phyloP scores from a whole-genome alignment of 2,888 invertebrate species.

The Drosophila acutilabella region DNA sequence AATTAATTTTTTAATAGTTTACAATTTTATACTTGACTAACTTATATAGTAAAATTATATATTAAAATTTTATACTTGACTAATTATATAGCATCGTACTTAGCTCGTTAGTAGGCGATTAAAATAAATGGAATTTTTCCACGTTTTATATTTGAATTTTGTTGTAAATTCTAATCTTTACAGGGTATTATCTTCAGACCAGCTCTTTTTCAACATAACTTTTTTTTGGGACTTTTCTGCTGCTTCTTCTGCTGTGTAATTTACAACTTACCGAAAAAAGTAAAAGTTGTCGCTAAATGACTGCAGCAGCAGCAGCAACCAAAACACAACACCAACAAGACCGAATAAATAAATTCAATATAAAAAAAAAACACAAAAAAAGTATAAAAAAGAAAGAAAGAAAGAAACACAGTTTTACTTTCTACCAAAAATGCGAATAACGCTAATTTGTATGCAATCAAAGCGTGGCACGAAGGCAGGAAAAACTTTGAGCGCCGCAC shows the following conservation, averaged over 20 bases:
- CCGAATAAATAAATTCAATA: slow-evolving; percentile 71
- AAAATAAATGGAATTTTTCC: no score
- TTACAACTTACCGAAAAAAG: slow-evolving; percentile 74
- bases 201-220: neutral
- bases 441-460: slow-evolving; percentile 77
- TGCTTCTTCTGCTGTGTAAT: slow-evolving; percentile 41
- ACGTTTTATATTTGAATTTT: no score
- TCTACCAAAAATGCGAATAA: slow-evolving; percentile 79
- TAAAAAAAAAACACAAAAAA: slow-evolving; percentile 15
- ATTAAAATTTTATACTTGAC: no score
- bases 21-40: no score
- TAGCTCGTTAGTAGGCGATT: no score
- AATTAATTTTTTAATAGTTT: no score
- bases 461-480: slow-evolving; percentile 57
- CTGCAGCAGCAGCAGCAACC: slow-evolving; percentile 17
- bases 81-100: no score
- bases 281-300: slow-evolving; percentile 70
- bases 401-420: slow-evolving; percentile 72
- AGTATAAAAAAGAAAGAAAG: slow-evolving; percentile 7
- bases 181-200: slow-evolving; percentile 11
- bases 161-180: neutral
- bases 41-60: no score
- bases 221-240: slow-evolving; percentile 40
- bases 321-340: slow-evolving; percentile 1
- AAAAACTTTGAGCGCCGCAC: slow-evolving; percentile 61